These are phyloP conservation scores for Ispidina picta DNA, from an alignment of 2,797 vertebrate species.

Conservation along the genomic window DNA sequence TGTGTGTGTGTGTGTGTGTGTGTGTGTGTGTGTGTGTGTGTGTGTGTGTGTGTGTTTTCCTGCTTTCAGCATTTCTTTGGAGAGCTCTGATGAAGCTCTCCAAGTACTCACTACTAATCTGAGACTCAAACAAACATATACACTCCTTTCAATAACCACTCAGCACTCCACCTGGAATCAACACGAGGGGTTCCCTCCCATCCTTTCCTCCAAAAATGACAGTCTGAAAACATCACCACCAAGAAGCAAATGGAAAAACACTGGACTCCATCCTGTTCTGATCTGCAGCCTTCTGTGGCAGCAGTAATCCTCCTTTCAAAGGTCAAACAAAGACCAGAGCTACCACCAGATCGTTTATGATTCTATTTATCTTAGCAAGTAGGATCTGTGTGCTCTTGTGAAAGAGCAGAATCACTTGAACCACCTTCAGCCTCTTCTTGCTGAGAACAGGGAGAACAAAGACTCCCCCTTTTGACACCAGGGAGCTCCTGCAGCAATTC, in stretches of 20 bases:
- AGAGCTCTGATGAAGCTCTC: neutral
- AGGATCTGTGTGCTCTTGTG: neutral
- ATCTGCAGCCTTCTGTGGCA: neutral
- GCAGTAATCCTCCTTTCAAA: neutral
- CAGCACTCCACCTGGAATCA: neutral
- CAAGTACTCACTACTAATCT: neutral
- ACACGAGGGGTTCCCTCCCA: neutral
- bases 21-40: too few species aligned
- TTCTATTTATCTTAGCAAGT: neutral
- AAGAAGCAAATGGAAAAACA: neutral
- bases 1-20: neutral
- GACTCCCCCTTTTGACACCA: constrained; percentile 58
- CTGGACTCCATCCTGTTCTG: neutral
- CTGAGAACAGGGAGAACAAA: constrained; percentile 41
- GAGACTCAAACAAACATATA: neutral
- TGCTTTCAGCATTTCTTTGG: neutral
- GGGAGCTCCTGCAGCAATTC: constrained; percentile 31
- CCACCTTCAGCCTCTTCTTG: neutral
- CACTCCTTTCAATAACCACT: neutral
- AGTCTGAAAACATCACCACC: neutral
- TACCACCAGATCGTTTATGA: neutral
- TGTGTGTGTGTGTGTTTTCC: neutral
- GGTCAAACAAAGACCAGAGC: neutral
- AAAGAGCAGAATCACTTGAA: neutral
- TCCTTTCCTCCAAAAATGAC: neutral